phyloP scores from a whole-genome alignment of 2,113 vertebrate genomes.

The Seriola dumerili region DNA sequence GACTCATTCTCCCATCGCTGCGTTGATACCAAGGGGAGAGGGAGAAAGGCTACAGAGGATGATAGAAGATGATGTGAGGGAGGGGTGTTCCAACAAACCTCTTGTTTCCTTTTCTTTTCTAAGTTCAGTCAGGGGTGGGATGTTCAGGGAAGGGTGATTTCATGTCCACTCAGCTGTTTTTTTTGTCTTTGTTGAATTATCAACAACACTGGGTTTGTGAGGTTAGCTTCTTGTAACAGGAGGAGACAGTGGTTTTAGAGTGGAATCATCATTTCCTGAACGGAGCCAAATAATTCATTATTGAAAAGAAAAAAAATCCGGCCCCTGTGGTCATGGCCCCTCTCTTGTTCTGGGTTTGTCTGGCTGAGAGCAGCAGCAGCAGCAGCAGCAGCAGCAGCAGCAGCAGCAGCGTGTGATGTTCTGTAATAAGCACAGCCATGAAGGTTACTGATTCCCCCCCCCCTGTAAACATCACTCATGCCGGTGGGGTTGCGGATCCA shows the following conservation, averaged over 20 bases:
- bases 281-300: constrained; percentile 23
- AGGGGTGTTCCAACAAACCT: neutral
- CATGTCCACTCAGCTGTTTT: constrained; percentile 25
- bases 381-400: constrained; percentile 27
- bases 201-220: constrained; percentile 7
- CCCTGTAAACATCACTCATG: constrained; percentile 53
- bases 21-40: constrained; percentile 42
- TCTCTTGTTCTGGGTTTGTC: constrained; percentile 26
- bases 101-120: constrained; percentile 22
- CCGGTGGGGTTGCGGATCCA: constrained; percentile 4
- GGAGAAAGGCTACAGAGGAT: constrained; percentile 25
- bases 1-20: constrained; percentile 73
- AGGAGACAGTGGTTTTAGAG: constrained; percentile 27
- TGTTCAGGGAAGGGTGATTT: neutral
- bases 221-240: constrained; percentile 5
- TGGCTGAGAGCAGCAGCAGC: constrained; percentile 31
- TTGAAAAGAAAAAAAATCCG: neutral
- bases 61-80: constrained; percentile 14
- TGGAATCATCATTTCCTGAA: constrained; percentile 31
- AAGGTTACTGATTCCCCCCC: constrained; percentile 57
- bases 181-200: constrained; percentile 28
- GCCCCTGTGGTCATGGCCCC: constrained; percentile 25
- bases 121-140: neutral
- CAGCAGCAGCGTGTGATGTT: constrained; percentile 39
- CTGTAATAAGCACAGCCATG: constrained; percentile 52